Conservation (phyloP, 2,797 vertebrate species). For the Phrynocephalus guinanensis region DNA sequence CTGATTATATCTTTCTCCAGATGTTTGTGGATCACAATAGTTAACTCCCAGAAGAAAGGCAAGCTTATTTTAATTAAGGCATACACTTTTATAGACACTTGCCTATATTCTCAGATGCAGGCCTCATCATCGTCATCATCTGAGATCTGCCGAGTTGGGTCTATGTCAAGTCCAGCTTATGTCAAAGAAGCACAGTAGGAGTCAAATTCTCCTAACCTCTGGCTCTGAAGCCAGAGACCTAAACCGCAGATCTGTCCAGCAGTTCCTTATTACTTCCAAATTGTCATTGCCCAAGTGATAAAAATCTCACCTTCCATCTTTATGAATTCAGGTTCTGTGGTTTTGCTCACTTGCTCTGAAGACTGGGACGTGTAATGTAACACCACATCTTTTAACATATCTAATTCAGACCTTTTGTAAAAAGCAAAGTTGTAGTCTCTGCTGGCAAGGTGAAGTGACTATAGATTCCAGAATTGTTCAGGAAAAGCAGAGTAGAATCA, state of each 20-base stretch:
- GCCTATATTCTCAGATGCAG: too few species aligned
- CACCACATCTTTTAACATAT: neutral
- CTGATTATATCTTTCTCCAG: neutral
- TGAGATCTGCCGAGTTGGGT: too few species aligned
- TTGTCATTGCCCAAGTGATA: neutral
- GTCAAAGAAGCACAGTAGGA: too few species aligned
- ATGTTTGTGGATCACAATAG: neutral
- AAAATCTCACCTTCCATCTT: neutral
- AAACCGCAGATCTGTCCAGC: too few species aligned
- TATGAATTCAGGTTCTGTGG: rapidly evolving
- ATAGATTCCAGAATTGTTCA: neutral
- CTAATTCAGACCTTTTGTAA: neutral
- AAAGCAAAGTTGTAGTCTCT: neutral
- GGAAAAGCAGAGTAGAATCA: conserved; percentile 17
- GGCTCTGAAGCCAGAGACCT: too few species aligned
- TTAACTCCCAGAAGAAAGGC: too few species aligned
- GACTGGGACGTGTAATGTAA: conserved; percentile 1
- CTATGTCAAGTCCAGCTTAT: too few species aligned
- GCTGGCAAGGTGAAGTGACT: conserved; percentile 1
- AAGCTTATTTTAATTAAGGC: too few species aligned
- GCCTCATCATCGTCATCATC: too few species aligned
- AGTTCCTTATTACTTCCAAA: neutral
- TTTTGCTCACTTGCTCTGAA: neutral
- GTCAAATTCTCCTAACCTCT: too few species aligned
- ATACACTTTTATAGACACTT: too few species aligned